A percentile compares a stretch with the other conserved stretches of the same genome.
These are phyloP conservation scores for Phaonia tiefii DNA, from an alignment of 2,888 invertebrate species.

Conservation along the genomic window DNA sequence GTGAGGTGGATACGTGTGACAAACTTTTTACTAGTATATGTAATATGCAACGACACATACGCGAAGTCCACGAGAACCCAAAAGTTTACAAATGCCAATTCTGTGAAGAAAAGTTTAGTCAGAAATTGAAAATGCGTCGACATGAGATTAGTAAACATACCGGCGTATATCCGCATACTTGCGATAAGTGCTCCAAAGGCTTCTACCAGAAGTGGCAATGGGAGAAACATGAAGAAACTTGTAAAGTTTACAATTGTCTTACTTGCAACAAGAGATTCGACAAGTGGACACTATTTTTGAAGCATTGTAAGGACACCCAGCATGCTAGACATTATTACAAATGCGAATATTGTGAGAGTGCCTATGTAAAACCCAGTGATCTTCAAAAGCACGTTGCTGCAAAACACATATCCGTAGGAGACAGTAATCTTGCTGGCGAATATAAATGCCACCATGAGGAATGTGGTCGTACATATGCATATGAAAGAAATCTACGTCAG, in stretches of 20 bases:
- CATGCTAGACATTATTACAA: constrained; percentile 81
- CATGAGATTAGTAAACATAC: constrained; percentile 83
- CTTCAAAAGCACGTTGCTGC: constrained; percentile 80
- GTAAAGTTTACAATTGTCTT: constrained; percentile 78
- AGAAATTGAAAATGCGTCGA: constrained; percentile 82
- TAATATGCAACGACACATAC: constrained; percentile 84
- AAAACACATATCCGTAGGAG: constrained; percentile 71
- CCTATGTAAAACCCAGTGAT: constrained; percentile 82
- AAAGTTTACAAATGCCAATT: constrained; percentile 81
- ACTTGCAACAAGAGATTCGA: constrained; percentile 79
- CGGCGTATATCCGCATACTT: constrained; percentile 80
- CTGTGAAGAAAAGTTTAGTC: constrained; percentile 82
- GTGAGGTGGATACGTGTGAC: constrained; percentile 79
- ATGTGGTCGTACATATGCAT: constrained; percentile 81
- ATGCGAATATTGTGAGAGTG: constrained; percentile 81
- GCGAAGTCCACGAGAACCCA: constrained; percentile 80
- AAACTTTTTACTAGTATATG: constrained; percentile 82
- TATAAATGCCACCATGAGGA: constrained; percentile 77
- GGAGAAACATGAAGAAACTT: constrained; percentile 80
- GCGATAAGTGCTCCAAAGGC: constrained; percentile 82
- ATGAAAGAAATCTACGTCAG: constrained; percentile 82
- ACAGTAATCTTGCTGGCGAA: constrained; percentile 59
- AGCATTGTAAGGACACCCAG: constrained; percentile 74
- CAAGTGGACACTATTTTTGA: constrained; percentile 74
- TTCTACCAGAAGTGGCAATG: constrained; percentile 81